Percentiles rank a stretch among this genome's conserved stretches.
Evolutionary conservation across 2,113 vertebrate genomes (phyloP).

Genomic region (Eupsittula cactorum): DNA sequence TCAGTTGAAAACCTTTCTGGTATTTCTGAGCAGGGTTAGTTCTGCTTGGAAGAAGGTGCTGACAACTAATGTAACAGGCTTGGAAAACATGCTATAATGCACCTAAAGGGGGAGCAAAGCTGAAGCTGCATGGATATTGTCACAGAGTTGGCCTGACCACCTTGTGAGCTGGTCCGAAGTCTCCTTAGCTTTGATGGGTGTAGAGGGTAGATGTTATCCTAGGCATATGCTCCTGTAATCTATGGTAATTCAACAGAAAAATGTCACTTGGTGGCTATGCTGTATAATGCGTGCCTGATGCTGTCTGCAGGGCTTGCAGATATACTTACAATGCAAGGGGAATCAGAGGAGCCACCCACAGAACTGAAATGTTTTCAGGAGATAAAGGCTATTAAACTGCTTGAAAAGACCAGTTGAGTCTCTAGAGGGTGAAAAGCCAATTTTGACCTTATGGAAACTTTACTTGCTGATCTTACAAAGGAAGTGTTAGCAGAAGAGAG

Average conservation of each 20-base stretch:
- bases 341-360: slow-evolving; percentile 1
- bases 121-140: neutral
- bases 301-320: neutral
- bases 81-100: neutral
- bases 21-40: neutral
- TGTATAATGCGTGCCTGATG: neutral
- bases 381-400: slow-evolving; percentile 51
- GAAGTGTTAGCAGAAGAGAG: neutral
- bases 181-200: neutral
- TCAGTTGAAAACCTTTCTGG: neutral
- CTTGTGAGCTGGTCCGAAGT: fast-evolving
- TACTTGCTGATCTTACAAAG: slow-evolving; percentile 35
- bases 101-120: neutral
- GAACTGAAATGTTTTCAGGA: slow-evolving; percentile 33
- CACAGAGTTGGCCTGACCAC: neutral
- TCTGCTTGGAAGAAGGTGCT: neutral
- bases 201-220: neutral
- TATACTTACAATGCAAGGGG: slow-evolving; percentile 39
- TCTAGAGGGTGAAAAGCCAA: slow-evolving; percentile 40
- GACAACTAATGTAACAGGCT: neutral
- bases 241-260: neutral
- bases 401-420: slow-evolving; percentile 51
- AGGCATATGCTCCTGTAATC: neutral
- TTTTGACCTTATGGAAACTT: slow-evolving; percentile 54
- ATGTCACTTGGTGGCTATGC: neutral